Base-by-base conservation (phyloP, 1,140 invertebrate genomes). In the Pteromalus puparum region DNA sequence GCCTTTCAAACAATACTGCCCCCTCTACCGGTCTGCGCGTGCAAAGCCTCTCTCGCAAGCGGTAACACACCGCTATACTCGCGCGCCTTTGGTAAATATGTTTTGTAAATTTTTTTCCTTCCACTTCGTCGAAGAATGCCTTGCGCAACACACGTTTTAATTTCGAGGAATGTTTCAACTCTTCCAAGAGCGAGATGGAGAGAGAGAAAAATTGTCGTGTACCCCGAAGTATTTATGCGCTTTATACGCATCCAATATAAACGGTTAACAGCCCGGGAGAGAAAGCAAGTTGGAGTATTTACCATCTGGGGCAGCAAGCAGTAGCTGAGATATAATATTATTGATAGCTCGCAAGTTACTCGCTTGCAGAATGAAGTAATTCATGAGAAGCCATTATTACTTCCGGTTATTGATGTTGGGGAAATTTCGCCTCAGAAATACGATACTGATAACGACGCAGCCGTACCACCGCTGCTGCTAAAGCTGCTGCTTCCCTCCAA, bases 311-410 rank as follows among this genome's bases (percentile, higher is more conserved):
- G 10, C 67, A 7, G 9, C 34, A 34, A 34, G 26, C 7, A 2
- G 34, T n/a, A 42, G 28, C 15, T 3, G 13, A 61, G 67, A 76
- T 81, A 78, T 79, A 80, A 74, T 75, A 81, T 76, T 79, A 84
- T 77, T 81, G 77, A 84, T 84, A 76, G 61, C 78, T 81, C 26
- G 68, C 38, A 79, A 61, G 70, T 28, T 85, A 61, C 73, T 70
- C 21, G 73, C 65, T 53, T 81, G 26, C 73, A 72, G 83, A 81
- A 85, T 81, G 72, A 84, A 84, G 83, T 81, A 85, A 81, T 85
- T 85, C 83, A 77, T 77, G 65, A 77, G 78, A 10, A 85, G 70
- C 83, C 46, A 74, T 85, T 77, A 85, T 81, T 85, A 85, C 83
- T 81, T 85, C 78, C 79, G 78, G 79, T 85, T 85, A 85, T 81